phyloP scores from a whole-genome alignment of 1,140 invertebrate species.

The Pachypsylla venusta region DNA sequence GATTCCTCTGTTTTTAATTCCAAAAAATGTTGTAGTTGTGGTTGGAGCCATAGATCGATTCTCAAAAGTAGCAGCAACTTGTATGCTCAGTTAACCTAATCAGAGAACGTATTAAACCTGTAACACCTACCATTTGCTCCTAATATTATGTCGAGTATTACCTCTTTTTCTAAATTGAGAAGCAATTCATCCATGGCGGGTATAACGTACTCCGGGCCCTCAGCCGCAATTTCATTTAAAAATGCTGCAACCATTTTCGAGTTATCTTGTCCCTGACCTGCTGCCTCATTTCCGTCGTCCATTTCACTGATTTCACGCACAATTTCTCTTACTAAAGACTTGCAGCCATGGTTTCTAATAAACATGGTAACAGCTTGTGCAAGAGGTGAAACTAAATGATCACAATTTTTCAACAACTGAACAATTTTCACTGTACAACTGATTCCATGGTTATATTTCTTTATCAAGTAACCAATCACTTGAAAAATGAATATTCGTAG shows the following conservation, averaged over 20 bases:
- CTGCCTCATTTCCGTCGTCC: conserved; percentile 17
- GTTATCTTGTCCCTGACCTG: conserved; percentile 39
- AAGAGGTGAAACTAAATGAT: conserved; percentile 49
- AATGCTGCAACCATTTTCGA: conserved; percentile 47
- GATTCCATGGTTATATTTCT: conserved; percentile 61
- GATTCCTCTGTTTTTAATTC: no score
- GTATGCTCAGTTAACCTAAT: no score
- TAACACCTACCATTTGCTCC: no score
- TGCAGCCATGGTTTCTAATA: conserved; percentile 42
- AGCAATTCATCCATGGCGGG: conserved; percentile 40
- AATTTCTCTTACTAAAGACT: conserved; percentile 50
- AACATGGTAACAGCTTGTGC: conserved; percentile 48
- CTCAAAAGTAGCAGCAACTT: no score
- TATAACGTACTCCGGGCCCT: conserved; percentile 45
- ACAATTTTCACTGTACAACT: conserved; percentile 46
- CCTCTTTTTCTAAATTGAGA: conserved; percentile 41
- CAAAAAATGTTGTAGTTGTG: no score
- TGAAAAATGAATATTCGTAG: conserved; percentile 53
- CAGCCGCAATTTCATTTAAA: conserved; percentile 48
- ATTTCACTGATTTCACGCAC: conserved; percentile 52
- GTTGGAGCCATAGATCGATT: no score
- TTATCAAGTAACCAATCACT: conserved; percentile 63
- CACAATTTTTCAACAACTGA: conserved; percentile 56
- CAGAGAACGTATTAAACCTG: no score
- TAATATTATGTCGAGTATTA: no score